Base-by-base conservation (phyloP, 2,797 vertebrate species). In the Arrhamphus sclerolepis region DNA sequence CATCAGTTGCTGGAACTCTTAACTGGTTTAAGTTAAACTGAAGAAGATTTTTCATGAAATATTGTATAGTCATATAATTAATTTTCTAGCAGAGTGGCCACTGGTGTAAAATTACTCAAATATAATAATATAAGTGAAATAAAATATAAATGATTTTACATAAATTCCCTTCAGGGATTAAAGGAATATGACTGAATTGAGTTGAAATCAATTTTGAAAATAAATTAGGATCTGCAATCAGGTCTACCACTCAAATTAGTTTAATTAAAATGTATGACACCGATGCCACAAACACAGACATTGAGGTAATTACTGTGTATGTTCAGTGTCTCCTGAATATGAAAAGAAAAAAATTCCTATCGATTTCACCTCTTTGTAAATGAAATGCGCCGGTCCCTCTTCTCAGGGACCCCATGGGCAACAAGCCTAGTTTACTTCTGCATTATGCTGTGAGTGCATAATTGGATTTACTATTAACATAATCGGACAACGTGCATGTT, bases 401-500 rank as follows among this genome's bases (percentile, higher is more conserved):
- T 74, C 84, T 86, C 44, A 38, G 86, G 62, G 79, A 89, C 86
- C 90, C 81, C 72, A 77, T 82, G 85, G 85, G 88, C 85, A 87
- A 88, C 77, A 73, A 85, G 86, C 80, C 81, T 62, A 67, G 78
- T 85, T 89, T 83, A 75, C 82, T 86, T 90, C 84, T 83, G 82
- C 81, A 86, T 90, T 90, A 86, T 72, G 79, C 84, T 86, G 63
- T 71, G 84, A 90, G 87, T 89, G 89, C 84, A 85, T 92, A 92
- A 92, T 92, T 91, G 91, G 90, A 93, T 93, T 92, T 90, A 82
- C 72, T 89, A 88, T 89, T 88, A 87, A 90, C 89, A 89, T 92
- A 92, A 93, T 92, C 80, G 81, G 88, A 89, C 85, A 83, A 83
- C 55, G 74, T 80, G 87, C 89, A 74, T 88, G 87, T 92, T 87